These are phyloP conservation scores for Drosophila athabasca DNA, from an alignment of 1,140 invertebrate species.

Conservation along the genomic window DNA sequence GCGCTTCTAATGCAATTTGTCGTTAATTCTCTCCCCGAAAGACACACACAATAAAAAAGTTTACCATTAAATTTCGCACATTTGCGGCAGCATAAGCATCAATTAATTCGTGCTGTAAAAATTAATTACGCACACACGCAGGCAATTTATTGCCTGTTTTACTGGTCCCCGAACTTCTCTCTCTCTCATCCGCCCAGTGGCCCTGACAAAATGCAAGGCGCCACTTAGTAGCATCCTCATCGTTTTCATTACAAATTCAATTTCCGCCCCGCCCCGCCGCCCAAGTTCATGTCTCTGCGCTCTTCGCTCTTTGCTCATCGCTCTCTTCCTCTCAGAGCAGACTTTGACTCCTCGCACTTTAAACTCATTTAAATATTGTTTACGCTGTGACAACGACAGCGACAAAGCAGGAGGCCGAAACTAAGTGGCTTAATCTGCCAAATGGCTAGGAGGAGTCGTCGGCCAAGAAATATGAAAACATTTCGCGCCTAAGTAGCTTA, in stretches of 20 bases:
- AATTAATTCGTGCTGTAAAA: conserved; percentile 71
- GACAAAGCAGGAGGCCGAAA: conserved; percentile 37
- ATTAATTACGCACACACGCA: conserved; percentile 69
- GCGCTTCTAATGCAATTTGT: conserved; percentile 58
- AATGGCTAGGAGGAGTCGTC: conserved; percentile 44
- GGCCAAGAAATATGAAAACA: conserved; percentile 63
- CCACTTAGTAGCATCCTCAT: conserved; percentile 55
- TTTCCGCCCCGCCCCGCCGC: conserved; percentile 62
- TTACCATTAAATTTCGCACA: conserved; percentile 67
- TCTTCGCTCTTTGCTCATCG: too few relatives aligned
- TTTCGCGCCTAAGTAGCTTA: conserved; percentile 65
- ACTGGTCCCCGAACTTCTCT: conserved; percentile 1
- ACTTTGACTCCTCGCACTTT: conserved; percentile 29
- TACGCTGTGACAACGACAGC: conserved; percentile 44
- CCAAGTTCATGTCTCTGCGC: conserved; percentile 15
- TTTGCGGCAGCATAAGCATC: conserved; percentile 55
- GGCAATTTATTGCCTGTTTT: conserved; percentile 61
- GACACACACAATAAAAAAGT: conserved; percentile 48
- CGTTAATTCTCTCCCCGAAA: conserved; percentile 32
- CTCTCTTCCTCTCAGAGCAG: conserved; percentile 3
- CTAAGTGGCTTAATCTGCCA: conserved; percentile 77
- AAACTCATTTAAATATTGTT: conserved; percentile 76
- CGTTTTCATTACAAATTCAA: conserved; percentile 73
- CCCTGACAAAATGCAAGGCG: conserved; percentile 62
- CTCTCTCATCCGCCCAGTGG: conserved; percentile 26